Evolutionary conservation across 2,888 invertebrate genomes (phyloP).

Genomic region (Drosophila yooni): DNA sequence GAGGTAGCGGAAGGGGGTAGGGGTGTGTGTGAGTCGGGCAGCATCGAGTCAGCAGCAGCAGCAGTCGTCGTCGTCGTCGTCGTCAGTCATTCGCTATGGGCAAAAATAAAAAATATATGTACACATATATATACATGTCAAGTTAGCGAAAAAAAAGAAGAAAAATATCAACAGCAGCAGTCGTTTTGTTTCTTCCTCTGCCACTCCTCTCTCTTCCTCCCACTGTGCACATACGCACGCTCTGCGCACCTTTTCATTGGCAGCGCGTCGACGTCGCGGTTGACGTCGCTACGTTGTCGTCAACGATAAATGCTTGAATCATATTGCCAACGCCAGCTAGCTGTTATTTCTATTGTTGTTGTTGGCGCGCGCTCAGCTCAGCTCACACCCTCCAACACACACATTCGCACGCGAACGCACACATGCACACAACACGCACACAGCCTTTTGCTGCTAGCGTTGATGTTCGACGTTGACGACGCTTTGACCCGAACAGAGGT

Average conservation of each 20-base stretch:
- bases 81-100: conserved; percentile 51
- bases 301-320: conserved; percentile 60
- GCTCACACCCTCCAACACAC: conserved; percentile 45
- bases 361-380: conserved; percentile 38
- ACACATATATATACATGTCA: conserved; percentile 42
- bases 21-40: background rate
- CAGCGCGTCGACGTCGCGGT: conserved; percentile 44
- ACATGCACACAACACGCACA: background rate
- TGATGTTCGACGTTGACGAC: conserved; percentile 16
- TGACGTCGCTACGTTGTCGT: conserved; percentile 35
- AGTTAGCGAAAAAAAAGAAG: conserved; percentile 57
- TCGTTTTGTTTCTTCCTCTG: conserved; percentile 24
- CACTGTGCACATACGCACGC: conserved; percentile 36
- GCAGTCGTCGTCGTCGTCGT: conserved; percentile 1
- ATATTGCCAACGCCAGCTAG: conserved; percentile 49
- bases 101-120: conserved; percentile 31
- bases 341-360: conserved; percentile 28
- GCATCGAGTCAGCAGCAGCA: conserved; percentile 22
- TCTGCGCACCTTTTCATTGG: conserved; percentile 65
- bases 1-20: background rate
- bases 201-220: background rate
- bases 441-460: conserved; percentile 31
- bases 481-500: conserved; percentile 50
- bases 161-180: conserved; percentile 34
- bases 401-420: background rate